phyloP scores from a whole-genome alignment of 2,113 vertebrate genomes.

The Procavia capensis region DNA sequence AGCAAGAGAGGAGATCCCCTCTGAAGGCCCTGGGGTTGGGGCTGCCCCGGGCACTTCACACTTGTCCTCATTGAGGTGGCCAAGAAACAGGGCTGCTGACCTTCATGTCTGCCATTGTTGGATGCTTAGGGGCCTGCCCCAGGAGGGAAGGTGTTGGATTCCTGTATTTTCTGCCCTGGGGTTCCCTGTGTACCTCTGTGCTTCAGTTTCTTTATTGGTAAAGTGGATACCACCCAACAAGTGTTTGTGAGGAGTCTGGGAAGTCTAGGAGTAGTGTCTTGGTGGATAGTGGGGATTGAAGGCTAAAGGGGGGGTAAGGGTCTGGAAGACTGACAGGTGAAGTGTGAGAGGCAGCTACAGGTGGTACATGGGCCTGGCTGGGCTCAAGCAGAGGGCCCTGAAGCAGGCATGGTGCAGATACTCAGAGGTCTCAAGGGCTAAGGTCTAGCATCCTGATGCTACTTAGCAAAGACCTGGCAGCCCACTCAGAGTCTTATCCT shows the following conservation, averaged over 20 bases:
- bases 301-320: neutral
- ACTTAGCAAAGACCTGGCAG: neutral
- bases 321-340: neutral
- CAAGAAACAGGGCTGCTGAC: neutral
- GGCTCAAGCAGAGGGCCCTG: neutral
- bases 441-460: neutral
- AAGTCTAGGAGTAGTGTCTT: neutral
- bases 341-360: neutral
- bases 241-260: neutral
- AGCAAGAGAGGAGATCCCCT: slow-evolving; percentile 77
- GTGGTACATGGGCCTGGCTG: neutral
- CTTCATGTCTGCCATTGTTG: neutral
- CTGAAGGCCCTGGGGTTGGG: slow-evolving; percentile 69
- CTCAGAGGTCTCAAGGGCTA: neutral
- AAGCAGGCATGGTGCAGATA: neutral
- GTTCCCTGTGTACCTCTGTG: neutral
- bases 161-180: neutral
- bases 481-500: neutral
- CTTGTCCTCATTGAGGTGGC: neutral
- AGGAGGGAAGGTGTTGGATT: neutral
- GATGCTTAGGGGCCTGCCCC: neutral
- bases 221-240: neutral
- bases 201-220: neutral
- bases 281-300: neutral
- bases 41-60: slow-evolving; percentile 56